Evolutionary conservation across 2,113 vertebrate genomes (phyloP), one percentile per base, ranked within the genome.

Genomic region (Gambusia affinis): DNA sequence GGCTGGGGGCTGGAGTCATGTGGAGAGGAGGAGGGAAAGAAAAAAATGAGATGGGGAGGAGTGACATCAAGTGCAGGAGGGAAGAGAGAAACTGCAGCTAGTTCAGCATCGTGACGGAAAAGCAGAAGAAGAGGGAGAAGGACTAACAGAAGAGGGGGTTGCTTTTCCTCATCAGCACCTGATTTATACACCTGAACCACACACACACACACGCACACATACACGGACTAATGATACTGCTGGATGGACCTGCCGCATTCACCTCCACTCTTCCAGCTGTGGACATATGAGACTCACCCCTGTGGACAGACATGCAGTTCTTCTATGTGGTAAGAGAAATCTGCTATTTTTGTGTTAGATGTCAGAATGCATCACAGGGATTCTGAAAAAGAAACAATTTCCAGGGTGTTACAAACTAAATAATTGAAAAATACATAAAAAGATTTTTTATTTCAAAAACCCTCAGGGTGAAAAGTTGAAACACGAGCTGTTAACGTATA

Each of bases 221-320:
- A 51, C 78, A 54, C 60, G 42, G 37, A 79, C 70, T 66, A 37
- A 92, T 92, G 91, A 64, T 85, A 71, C 37, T 88, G 69, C 85
- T 90, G 81, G 75, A 93, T 91, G 92, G 89, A 87, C 66, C 57
- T 2, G 11, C 35, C 5, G n/a, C 5, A 6, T 15, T 64, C 71
- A 62, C 54, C 19, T 68, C 35, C 67, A 37, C 54, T 39, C 76
- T 37, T 70, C 67, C 71, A 67, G 73, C 85, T 47, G 87, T 92
- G 72, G 84, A 88, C 33, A 2, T 39, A 63, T 67, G 72, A 72
- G 75, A 78, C 10, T 35, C 10, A 75, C 81, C 64, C 75, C 86
- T 79, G 35, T 54, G 61, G 54, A 72, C 79, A 85, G 89, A 91
- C 86, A 93, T 94, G 92, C 91, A 93, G 67, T 95, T 95, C 90